Percentiles rank a stretch among this genome's conserved stretches.
Conservation (phyloP, 2,113 vertebrate genomes). For the Corythornis vintsioides region DNA sequence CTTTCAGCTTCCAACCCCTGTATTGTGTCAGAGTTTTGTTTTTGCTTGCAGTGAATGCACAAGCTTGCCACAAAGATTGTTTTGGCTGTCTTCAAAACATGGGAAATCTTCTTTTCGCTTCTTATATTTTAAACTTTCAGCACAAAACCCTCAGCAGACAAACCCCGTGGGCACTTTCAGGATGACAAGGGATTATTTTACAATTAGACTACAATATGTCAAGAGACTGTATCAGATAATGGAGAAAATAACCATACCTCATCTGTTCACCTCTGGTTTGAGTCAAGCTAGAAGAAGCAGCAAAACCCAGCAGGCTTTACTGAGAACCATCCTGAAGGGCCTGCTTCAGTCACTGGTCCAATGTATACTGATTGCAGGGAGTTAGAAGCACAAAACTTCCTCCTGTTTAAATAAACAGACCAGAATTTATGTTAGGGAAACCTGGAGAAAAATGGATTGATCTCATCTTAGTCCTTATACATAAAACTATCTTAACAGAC, state of each 20-base stretch:
- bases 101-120: neutral
- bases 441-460: neutral
- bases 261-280: neutral
- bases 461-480: neutral
- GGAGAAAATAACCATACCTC: neutral
- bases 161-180: neutral
- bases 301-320: neutral
- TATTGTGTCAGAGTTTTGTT: slow-evolving; percentile 2
- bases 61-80: neutral
- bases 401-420: neutral
- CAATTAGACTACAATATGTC: neutral
- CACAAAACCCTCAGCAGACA: neutral
- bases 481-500: neutral
- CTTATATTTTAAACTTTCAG: neutral
- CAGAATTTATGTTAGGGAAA: neutral
- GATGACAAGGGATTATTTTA: neutral
- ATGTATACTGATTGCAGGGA: neutral
- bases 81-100: neutral
- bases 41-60: neutral
- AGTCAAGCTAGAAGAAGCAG: neutral
- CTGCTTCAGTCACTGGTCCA: neutral
- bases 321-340: neutral
- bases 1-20: slow-evolving; percentile 9
- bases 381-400: neutral
- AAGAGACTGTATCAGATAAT: neutral